Evolutionary conservation across 1,140 invertebrate genomes (phyloP).

Genomic region (Agraylea sexmaculata): DNA sequence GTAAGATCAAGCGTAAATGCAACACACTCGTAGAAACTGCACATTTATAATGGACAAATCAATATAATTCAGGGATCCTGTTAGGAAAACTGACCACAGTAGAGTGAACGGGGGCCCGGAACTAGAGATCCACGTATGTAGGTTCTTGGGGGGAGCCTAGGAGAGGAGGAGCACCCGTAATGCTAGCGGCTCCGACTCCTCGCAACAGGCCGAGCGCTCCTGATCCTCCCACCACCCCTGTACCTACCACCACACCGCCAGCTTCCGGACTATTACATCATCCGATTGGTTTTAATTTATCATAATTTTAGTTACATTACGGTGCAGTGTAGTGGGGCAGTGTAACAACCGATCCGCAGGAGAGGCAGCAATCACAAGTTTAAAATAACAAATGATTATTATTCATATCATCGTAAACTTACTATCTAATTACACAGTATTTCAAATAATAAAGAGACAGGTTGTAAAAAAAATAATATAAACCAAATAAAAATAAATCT

Average conservation of each 20-base stretch:
- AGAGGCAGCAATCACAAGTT: constrained; percentile 45
- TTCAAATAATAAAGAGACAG: constrained; percentile 18
- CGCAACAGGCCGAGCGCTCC: constrained; percentile 43
- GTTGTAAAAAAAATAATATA: constrained; percentile 16
- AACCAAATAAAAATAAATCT: constrained; percentile 18
- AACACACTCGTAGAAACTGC: no score
- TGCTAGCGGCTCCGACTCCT: constrained; percentile 25
- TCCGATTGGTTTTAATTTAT: constrained; percentile 25
- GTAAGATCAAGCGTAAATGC: no score
- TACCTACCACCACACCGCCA: constrained; percentile 48
- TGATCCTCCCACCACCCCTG: constrained; percentile 46
- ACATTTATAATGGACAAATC: no score
- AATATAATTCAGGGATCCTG: no score
- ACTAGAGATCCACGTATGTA: constrained; percentile 88
- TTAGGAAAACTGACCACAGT: constrained; percentile 10
- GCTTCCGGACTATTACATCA: constrained; percentile 41
- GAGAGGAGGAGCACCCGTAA: constrained; percentile 36
- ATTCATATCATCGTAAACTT: background rate
- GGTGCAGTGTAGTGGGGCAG: background rate
- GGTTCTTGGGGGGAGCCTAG: constrained; percentile 75
- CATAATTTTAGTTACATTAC: background rate
- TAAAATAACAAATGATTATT: constrained; percentile 36
- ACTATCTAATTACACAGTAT: constrained; percentile 4
- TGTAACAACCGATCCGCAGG: constrained; percentile 26
- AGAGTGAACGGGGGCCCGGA: constrained; percentile 55